Conservation (phyloP, 1,140 invertebrate genomes). For the Sitodiplosis mosellana region DNA sequence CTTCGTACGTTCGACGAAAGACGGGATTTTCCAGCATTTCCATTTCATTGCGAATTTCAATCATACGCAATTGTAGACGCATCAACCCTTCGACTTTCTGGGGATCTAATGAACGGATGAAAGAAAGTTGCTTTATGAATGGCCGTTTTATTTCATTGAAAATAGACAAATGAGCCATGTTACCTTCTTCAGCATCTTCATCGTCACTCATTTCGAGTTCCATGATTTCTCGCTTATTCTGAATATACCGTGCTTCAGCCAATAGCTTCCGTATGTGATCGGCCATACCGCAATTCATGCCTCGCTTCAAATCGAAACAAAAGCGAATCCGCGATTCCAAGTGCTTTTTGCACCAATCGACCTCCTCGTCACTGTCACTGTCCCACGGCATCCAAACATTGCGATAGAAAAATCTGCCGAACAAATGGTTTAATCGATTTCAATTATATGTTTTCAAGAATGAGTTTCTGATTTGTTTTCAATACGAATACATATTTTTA, state of each 20-base stretch:
- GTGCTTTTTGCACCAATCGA: constrained; percentile 33
- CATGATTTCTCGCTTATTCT: constrained; percentile 27
- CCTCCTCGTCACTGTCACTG: constrained; percentile 33
- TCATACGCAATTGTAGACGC: constrained; percentile 33
- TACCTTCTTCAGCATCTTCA: constrained; percentile 16
- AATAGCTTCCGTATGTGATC: constrained; percentile 33
- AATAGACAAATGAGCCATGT: neutral
- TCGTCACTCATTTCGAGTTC: constrained; percentile 29
- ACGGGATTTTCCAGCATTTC: constrained; percentile 38
- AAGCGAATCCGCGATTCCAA: constrained; percentile 34
- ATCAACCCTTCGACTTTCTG: constrained; percentile 27
- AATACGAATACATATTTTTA: no score
- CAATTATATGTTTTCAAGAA: no score
- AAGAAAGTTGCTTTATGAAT: neutral
- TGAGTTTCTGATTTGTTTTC: no score
- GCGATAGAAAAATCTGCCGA: constrained; percentile 36
- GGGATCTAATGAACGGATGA: constrained; percentile 7
- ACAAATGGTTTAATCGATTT: no score
- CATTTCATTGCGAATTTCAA: constrained; percentile 39
- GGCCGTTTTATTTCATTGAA: neutral
- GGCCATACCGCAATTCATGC: constrained; percentile 27
- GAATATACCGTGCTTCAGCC: constrained; percentile 32
- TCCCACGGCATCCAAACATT: constrained; percentile 46
- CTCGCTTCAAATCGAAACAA: constrained; percentile 36
- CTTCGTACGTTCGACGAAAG: constrained; percentile 29